Conservation (phyloP, 2,797 vertebrate genomes). For the Enteromius treurensis region DNA sequence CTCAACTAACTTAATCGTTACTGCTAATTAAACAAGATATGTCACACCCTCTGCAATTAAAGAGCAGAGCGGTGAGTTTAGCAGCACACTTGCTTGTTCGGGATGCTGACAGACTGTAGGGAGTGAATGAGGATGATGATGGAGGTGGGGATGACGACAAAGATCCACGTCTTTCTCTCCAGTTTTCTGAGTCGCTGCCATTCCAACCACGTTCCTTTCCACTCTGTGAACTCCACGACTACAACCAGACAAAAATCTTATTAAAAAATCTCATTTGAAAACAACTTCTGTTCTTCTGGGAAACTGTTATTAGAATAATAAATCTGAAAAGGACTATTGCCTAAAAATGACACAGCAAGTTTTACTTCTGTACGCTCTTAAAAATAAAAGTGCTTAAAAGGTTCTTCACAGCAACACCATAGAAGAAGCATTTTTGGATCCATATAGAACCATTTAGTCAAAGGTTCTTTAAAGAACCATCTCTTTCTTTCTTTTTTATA, state of each 20-base stretch:
- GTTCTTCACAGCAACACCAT: no score
- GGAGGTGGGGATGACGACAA: slow-evolving; percentile 61
- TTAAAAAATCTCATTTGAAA: not conserved
- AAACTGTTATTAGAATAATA: not conserved
- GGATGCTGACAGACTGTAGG: slow-evolving; percentile 66
- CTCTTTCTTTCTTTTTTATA: no score
- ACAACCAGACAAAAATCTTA: slow-evolving; percentile 12
- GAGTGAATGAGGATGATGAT: slow-evolving; percentile 68
- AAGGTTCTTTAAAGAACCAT: no score
- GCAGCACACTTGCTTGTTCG: slow-evolving; percentile 66
- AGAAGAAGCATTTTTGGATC: no score
- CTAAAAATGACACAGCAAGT: not conserved
- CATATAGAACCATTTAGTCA: no score
- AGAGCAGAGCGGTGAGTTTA: slow-evolving; percentile 47
- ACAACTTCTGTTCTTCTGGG: not conserved
- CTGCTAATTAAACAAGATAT: slow-evolving; percentile 7
- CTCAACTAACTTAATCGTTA: not conserved
- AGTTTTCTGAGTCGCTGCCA: slow-evolving; percentile 81
- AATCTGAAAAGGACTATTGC: not conserved
- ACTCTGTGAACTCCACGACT: slow-evolving; percentile 69
- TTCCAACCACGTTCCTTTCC: slow-evolving; percentile 66
- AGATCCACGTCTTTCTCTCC: slow-evolving; percentile 79
- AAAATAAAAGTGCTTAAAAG: no score
- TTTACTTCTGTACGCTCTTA: not conserved
- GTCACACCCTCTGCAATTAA: slow-evolving; percentile 10